Evolutionary conservation across 2,113 vertebrate species (phyloP).

Genomic region (Athene cunicularia): DNA sequence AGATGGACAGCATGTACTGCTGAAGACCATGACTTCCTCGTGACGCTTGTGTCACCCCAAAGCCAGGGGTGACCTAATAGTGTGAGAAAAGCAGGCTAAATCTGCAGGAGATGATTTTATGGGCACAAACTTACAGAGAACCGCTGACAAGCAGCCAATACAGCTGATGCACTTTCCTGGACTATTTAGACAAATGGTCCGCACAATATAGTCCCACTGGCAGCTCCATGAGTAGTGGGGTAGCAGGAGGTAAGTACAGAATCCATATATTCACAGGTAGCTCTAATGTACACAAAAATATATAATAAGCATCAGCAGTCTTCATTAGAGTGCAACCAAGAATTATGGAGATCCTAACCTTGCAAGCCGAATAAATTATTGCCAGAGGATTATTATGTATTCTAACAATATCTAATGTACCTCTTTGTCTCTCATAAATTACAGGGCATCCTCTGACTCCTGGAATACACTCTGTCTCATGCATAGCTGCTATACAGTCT

Average conservation of each 20-base stretch:
- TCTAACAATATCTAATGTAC: conserved; percentile 69
- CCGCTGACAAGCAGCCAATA: neutral
- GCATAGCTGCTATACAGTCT: neutral
- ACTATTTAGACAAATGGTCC: conserved; percentile 33
- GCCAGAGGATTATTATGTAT: conserved; percentile 63
- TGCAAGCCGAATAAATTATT: conserved; percentile 66
- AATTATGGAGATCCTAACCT: conserved; percentile 73
- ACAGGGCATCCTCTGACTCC: conserved; percentile 47
- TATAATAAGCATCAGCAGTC: conserved; percentile 61
- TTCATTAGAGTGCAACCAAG: conserved; percentile 58
- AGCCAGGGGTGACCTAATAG: neutral
- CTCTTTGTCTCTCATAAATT: conserved; percentile 72
- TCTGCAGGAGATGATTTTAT: neutral
- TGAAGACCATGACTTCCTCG: neutral
- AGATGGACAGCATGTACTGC: neutral
- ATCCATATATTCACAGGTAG: conserved; percentile 58
- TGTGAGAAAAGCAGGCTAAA: neutral
- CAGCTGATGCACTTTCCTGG: neutral
- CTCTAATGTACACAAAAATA: conserved; percentile 64
- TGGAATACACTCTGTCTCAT: neutral
- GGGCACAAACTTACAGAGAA: neutral
- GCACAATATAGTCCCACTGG: neutral
- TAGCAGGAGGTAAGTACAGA: neutral
- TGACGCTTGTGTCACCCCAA: neutral
- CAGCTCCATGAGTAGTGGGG: conserved; percentile 40